Conservation (phyloP, 2,888 invertebrate genomes). For the Tetragonula carbonaria region DNA sequence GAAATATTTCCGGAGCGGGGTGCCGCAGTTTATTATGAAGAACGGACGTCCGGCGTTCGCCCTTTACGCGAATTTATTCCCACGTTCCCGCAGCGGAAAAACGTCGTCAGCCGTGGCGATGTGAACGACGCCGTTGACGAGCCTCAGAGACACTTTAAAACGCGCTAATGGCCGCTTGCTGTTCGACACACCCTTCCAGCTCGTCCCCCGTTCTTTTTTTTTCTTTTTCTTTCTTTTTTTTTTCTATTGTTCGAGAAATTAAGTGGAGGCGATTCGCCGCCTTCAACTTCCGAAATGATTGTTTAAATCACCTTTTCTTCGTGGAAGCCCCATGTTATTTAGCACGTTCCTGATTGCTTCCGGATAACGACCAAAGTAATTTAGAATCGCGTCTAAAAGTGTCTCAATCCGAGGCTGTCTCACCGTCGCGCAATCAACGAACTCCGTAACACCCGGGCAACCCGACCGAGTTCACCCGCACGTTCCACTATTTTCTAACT, state of each 20-base stretch:
- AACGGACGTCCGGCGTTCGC: constrained; percentile 66
- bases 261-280: too few species aligned
- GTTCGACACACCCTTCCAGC: too few species aligned
- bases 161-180: constrained; percentile 4
- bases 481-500: constrained; percentile 9
- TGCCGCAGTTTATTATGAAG: constrained; percentile 66
- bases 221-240: too few species aligned
- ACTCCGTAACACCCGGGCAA: neutral
- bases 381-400: neutral
- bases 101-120: neutral
- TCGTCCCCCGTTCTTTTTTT: too few species aligned
- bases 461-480: neutral
- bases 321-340: neutral
- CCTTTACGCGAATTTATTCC: constrained; percentile 61
- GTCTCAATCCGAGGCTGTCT: neutral
- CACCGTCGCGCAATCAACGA: neutral
- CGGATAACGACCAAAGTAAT: neutral
- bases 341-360: neutral
- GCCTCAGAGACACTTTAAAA: constrained; percentile 23
- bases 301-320: neutral
- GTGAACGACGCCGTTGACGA: constrained; percentile 13
- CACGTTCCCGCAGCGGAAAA: constrained; percentile 15
- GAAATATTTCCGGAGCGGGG: constrained; percentile 65
- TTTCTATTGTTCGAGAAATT: neutral
- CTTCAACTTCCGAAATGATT: neutral